phyloP scores from a whole-genome alignment of 2,113 vertebrate genomes.

The Microcebus murinus region DNA sequence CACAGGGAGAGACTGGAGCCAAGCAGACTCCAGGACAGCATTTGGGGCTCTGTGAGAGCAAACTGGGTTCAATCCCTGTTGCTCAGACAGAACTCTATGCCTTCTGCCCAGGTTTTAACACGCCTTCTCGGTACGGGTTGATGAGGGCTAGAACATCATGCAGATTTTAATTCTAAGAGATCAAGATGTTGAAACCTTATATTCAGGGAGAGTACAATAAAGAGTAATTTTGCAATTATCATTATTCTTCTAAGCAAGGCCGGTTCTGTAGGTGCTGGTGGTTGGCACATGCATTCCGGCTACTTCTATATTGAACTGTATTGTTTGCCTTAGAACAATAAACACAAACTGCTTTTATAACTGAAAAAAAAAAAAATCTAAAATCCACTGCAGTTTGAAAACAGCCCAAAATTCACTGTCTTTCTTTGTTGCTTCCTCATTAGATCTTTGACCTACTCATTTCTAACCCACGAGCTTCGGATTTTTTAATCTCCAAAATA shows the following conservation, averaged over 20 bases:
- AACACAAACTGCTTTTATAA: conserved; percentile 5
- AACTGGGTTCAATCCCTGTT: background rate
- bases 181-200: background rate
- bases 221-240: background rate
- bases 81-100: background rate
- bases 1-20: background rate
- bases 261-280: background rate
- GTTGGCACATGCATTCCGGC: background rate
- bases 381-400: conserved; percentile 25
- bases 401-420: conserved; percentile 1
- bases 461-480: background rate
- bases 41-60: background rate
- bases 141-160: background rate
- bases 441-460: conserved; percentile 50
- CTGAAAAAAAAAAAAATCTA: background rate
- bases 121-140: background rate
- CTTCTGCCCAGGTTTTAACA: background rate
- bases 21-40: background rate
- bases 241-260: background rate
- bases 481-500: background rate
- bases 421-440: conserved; percentile 58
- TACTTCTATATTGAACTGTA: background rate
- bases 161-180: background rate
- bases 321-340: conserved; percentile 36
- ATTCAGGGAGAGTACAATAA: background rate